Evolutionary conservation across 1,140 invertebrate species (phyloP), one percentile per base, ranked within the genome.

Genomic region (Magallana gigas): DNA sequence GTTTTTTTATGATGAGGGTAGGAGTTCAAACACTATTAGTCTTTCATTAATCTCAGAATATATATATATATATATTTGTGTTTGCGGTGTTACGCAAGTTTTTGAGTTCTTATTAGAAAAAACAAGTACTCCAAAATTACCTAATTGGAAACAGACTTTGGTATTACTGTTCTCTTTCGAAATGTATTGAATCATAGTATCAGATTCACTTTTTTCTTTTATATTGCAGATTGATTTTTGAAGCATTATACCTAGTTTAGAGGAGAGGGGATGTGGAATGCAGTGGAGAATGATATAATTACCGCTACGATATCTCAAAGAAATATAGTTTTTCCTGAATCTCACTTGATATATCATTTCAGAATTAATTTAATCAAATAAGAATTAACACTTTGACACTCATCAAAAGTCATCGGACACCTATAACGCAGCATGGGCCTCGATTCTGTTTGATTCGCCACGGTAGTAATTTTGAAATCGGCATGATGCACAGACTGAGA

Each of bases 341-440:
- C 36, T 29, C 7, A 76, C 68, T 76, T 76, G 68, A 76, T 76
- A 76, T 76, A 76, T 76, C 23, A 76, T 76, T 76, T 76, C 68
- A 2, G 68, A 76, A 76, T 76, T 76, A 76, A 76, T 76, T 36
- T 18, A 76, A 76, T 76, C 68, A 76, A 76, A 76, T 76, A 76
- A 76, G 68, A 76, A 76, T 76, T 76, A 76, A 76, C 68, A 76
- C 68, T 76, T 29, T 76, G 68, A 76, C 68, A 76, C 68, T 18
- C 68, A 76, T 76, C 68, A 76, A 76, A 76, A 76, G 68, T 36
- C 36, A 76, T 12, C 23, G 68, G 68, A 76, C 68, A 76, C 68
- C 68, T 76, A 76, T 76, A 76, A 29, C 68, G 29, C 68, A 76
- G 68, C 68, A 9, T 8, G 68, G 3, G 9, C 18, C 36, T 76